phyloP scores from a whole-genome alignment of 1,140 invertebrate species.

The Phthorimaea operculella region DNA sequence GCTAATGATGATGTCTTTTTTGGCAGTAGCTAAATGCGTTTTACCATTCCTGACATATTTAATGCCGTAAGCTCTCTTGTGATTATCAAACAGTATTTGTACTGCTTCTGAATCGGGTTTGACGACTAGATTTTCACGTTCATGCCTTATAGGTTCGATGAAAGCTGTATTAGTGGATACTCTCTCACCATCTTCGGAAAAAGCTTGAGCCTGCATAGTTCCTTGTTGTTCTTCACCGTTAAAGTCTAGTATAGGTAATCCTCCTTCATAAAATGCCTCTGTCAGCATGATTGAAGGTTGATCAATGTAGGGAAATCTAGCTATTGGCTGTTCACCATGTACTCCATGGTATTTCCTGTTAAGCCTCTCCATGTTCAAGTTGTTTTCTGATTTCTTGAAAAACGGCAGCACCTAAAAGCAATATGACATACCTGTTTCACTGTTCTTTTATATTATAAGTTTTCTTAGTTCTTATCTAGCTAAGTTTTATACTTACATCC shows the following conservation, averaged over 20 bases:
- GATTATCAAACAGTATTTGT: constrained; percentile 76
- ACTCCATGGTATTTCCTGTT: constrained; percentile 68
- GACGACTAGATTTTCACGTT: constrained; percentile 76
- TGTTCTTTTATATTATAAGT: no score
- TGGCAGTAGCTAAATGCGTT: constrained; percentile 58
- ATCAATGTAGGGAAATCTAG: constrained; percentile 71
- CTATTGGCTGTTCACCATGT: constrained; percentile 70
- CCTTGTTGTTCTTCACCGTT: constrained; percentile 69
- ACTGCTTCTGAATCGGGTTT: constrained; percentile 75
- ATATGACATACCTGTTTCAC: no score
- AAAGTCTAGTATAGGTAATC: constrained; percentile 64
- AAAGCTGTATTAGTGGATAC: constrained; percentile 81
- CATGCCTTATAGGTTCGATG: constrained; percentile 75
- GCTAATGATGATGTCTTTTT: constrained; percentile 77
- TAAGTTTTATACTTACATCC: constrained; percentile 67
- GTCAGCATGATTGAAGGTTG: constrained; percentile 65
- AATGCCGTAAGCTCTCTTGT: constrained; percentile 76
- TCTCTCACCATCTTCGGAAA: constrained; percentile 70
- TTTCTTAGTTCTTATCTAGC: no score
- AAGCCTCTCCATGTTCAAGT: constrained; percentile 60
- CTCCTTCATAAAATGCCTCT: constrained; percentile 69
- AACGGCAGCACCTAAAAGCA: constrained; percentile 73
- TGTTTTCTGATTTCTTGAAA: constrained; percentile 82
- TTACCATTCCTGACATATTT: constrained; percentile 70
- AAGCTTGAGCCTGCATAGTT: constrained; percentile 69